Base-by-base conservation (phyloP, 2,797 vertebrate species). In the Oreochromis mossambicus region DNA sequence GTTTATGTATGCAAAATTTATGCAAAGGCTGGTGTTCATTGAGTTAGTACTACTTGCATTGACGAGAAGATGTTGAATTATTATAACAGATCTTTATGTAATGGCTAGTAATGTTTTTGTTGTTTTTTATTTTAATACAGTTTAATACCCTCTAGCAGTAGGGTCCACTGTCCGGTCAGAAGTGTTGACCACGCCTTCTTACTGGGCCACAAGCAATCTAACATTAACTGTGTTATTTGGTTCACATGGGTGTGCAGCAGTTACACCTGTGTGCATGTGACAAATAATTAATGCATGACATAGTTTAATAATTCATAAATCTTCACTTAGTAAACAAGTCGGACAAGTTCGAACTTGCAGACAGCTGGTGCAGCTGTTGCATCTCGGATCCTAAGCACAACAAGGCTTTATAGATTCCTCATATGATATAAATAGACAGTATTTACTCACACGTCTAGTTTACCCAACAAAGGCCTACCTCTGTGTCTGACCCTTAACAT, bases 391-490 rank as follows among this genome's bases (percentile, higher is more conserved):
- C 76, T 58, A 85, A 86, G 29, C 81, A 58, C 66, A 68, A 76
- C 26, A 51, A 84, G 55, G 54, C 26, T 85, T 81, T 63, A 79
- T 63, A 80, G 43, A 15, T 51, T 78, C 61, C 34, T 83, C 68
- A 6, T 13, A 34, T 83, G 93, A 93, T 94, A 95, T 94, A 95
- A 95, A 95, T 95, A 95, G 95, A 94, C 94, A 87, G 51, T 89
- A 70, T 95, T 94, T 93, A 93, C 94, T 92, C 88, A 94, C 91
- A 93, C 81, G 76, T 88, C 80, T 56, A 89, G 90, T 92, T 93
- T 90, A 88, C 92, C 81, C 85, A 51, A 91, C 92, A 91, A 88
- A 66, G 82, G 84, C 77, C 87, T 79, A 78, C 70, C 88, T 89
- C 87, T 91, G 81, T 11, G 80, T 58, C 86, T 96, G 95, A 96